These are phyloP conservation scores for Oceanodroma tethys DNA, from an alignment of 2,113 vertebrate species.

Conservation along the genomic window DNA sequence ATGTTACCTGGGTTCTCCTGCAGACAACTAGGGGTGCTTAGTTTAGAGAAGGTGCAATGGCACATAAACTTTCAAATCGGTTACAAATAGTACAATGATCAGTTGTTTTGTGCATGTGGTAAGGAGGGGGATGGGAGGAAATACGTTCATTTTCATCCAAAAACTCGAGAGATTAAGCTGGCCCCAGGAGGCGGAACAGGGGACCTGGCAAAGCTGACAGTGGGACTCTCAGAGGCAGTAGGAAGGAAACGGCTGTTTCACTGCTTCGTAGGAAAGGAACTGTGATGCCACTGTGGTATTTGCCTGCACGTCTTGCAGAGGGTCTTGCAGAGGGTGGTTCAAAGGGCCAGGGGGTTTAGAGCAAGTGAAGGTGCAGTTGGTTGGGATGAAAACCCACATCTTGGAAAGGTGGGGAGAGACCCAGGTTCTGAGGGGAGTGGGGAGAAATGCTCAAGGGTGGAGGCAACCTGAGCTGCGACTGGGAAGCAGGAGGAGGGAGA, in stretches of 20 bases:
- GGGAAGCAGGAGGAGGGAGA: neutral
- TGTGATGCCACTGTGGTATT: neutral
- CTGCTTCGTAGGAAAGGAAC: neutral
- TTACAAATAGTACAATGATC: neutral
- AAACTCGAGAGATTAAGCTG: neutral
- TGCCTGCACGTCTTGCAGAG: neutral
- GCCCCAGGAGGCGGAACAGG: fast-evolving
- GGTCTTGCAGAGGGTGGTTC: fast-evolving
- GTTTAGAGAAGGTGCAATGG: neutral
- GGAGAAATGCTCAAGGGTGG: neutral
- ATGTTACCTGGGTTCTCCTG: neutral
- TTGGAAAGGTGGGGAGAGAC: neutral
- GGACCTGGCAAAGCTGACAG: neutral
- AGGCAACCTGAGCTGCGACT: neutral
- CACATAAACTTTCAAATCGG: neutral
- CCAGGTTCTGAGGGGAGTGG: fast-evolving
- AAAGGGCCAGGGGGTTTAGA: neutral
- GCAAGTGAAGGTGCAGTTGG: neutral
- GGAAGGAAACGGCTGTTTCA: neutral
- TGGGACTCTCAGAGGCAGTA: neutral
- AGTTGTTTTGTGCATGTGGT: neutral
- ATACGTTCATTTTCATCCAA: neutral
- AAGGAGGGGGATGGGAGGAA: neutral
- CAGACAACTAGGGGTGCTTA: neutral
- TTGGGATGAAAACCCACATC: neutral